These are phyloP conservation scores for Eretmochelys imbricata DNA, from an alignment of 2,113 vertebrate genomes.

Conservation along the genomic window DNA sequence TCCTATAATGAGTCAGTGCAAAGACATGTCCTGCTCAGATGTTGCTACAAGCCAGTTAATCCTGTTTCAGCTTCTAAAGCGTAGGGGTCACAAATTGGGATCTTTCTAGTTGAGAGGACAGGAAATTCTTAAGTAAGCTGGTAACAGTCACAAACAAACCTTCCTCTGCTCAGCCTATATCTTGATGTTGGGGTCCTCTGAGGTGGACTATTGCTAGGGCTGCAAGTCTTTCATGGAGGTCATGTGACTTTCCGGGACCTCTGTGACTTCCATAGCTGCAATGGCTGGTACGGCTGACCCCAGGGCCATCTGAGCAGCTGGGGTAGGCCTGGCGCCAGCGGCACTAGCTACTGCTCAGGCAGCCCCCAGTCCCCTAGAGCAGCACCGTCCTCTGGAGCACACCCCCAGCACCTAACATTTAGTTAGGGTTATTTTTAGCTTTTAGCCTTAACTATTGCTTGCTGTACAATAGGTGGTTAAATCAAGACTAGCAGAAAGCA, in stretches of 20 bases:
- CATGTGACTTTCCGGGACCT: too few relatives aligned
- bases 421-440: too few relatives aligned
- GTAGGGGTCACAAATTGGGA: not conserved
- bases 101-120: not conserved
- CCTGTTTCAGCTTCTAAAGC: not conserved
- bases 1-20: slow-evolving; percentile 8
- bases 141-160: not conserved
- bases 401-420: too few relatives aligned
- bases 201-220: not conserved
- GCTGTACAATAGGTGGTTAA: not conserved
- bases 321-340: too few relatives aligned
- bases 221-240: too few relatives aligned
- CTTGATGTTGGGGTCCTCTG: not conserved
- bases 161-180: not conserved
- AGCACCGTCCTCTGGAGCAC: too few relatives aligned
- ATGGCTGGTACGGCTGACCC: too few relatives aligned
- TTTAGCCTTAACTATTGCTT: not conserved
- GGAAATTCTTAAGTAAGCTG: not conserved
- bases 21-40: not conserved
- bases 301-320: too few relatives aligned
- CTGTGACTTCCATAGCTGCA: too few relatives aligned
- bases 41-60: not conserved
- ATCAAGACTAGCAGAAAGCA: not conserved
- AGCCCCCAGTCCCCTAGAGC: too few relatives aligned
- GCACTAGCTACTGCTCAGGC: too few relatives aligned